Conservation (phyloP, 2,888 invertebrate genomes). For the Drosophila siamana region DNA sequence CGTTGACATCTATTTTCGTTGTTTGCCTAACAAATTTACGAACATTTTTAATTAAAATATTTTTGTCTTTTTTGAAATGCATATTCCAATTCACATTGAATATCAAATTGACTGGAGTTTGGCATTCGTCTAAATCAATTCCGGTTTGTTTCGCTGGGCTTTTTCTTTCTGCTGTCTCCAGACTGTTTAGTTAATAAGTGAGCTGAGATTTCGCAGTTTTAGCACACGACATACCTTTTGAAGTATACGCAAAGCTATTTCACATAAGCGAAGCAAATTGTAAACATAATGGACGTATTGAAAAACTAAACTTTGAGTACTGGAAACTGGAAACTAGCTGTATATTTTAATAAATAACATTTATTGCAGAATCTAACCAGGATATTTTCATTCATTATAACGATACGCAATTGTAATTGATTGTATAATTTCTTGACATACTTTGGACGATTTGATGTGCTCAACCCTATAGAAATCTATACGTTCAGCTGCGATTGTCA, state of each 20-base stretch:
- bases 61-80: slow-evolving; percentile 6
- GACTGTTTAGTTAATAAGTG: slow-evolving; percentile 4
- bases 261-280: too few species aligned
- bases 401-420: neutral
- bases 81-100: slow-evolving; percentile 35
- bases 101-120: slow-evolving; percentile 28
- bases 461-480: too few species aligned
- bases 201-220: neutral
- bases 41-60: slow-evolving; percentile 20
- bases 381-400: too few species aligned
- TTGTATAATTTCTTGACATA: neutral
- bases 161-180: slow-evolving; percentile 1
- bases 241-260: too few species aligned
- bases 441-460: too few species aligned
- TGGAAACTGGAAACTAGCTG: too few species aligned
- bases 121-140: slow-evolving; percentile 35
- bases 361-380: too few species aligned
- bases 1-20: slow-evolving; percentile 18
- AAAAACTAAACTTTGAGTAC: too few species aligned
- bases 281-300: too few species aligned
- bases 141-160: slow-evolving; percentile 43
- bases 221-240: neutral
- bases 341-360: too few species aligned
- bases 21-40: slow-evolving; percentile 10
- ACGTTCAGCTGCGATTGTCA: too few species aligned